These are phyloP conservation scores for Oscheius sp. DNA, from an alignment of 2,888 invertebrate species.

Conservation along the genomic window DNA sequence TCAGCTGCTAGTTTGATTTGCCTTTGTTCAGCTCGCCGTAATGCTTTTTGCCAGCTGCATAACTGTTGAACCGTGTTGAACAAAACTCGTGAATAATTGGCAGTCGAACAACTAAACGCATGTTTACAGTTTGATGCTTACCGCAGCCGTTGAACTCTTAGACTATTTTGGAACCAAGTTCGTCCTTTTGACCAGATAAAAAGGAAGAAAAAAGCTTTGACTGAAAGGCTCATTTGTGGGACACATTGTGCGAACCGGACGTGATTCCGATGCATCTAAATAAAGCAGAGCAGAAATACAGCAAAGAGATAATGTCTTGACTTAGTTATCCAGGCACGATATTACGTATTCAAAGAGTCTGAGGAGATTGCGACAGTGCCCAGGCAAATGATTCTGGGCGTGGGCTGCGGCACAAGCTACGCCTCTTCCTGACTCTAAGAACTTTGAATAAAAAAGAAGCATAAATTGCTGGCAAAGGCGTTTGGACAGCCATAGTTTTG, in stretches of 20 bases:
- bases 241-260: background rate
- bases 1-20: no score
- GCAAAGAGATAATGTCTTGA: slow-evolving; percentile 7
- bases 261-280: slow-evolving; percentile 6
- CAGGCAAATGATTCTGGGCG: background rate
- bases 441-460: slow-evolving; percentile 14
- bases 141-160: no score
- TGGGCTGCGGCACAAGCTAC: background rate
- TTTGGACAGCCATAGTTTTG: slow-evolving; percentile 14
- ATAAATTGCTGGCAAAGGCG: slow-evolving; percentile 4
- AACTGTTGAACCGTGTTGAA: no score
- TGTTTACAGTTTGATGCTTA: no score
- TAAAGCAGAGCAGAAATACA: background rate
- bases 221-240: background rate
- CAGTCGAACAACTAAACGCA: no score
- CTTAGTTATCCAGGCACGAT: background rate
- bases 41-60: no score
- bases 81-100: no score
- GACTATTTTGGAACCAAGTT: background rate
- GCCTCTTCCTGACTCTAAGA: background rate
- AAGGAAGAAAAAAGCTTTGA: background rate
- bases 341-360: background rate
- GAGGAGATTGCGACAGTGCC: slow-evolving; percentile 7
- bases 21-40: no score
- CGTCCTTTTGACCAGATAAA: background rate